Evolutionary conservation across 2,797 vertebrate species (phyloP), one percentile per base, ranked within the genome.

Genomic region (Cephalopachus bancanus): DNA sequence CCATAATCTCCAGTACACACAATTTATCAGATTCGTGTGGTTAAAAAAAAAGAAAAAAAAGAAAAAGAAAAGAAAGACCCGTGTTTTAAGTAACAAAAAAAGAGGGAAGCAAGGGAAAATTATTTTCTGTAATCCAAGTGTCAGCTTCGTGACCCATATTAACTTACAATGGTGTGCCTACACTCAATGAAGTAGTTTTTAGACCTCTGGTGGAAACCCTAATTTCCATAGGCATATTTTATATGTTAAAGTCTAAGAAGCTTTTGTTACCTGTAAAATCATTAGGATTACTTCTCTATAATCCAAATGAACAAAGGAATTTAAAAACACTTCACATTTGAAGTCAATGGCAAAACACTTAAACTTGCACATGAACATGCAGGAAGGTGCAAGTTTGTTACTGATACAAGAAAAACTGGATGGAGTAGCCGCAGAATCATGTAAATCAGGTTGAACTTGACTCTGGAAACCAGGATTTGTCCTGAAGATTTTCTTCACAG

Each of bases 331-430:
- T 97, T 97, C 75, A 76, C 93, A 98, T 89, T 93, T 86, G 97
- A 44, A 97, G 97, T 86, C n/a, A 97, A 89, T 0, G 94, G 72
- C 8, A 86, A 96, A 94, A 93, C 57, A 33, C 91, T 96, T 93
- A 95, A 97, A 90, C 97, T 86, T 92, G 96, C 96, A 97, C 37
- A 26, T 33, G 94, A 98, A 87, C 55, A 94, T 71, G 95, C 83
- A 97, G 94, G 94, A 97, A 98, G 89, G 85, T 97, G 98, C 96
- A 97, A 97, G 95, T 87, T 83, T 97, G 98, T 97, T 97, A 97
- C 92, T 98, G 97, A 98, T 98, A 98, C 98, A 98, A 97, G 94
- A 91, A 98, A 98, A 98, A 98, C 86, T 97, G 96, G 97, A 62
- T 85, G 97, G 97, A 94, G 87, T 78, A 93, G 97, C 94, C 93